Conservation (phyloP, 2,797 vertebrate genomes). For the Brotula barbata region DNA sequence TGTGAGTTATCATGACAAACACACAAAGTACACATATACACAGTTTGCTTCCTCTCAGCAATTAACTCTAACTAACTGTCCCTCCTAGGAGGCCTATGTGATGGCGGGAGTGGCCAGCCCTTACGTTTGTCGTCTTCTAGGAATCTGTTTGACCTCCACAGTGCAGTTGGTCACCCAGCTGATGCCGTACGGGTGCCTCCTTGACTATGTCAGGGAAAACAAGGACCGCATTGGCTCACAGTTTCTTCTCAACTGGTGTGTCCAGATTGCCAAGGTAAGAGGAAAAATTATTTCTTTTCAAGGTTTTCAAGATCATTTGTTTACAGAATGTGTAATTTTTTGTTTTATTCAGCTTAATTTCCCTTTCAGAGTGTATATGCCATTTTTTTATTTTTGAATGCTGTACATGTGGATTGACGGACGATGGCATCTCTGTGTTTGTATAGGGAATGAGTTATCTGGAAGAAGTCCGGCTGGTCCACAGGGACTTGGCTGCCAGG, state of each 20-base stretch:
- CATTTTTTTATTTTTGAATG: no score
- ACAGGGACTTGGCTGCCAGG: constrained; percentile 92
- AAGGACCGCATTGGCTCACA: constrained; percentile 92
- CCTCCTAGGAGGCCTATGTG: constrained; percentile 91
- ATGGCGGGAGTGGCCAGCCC: constrained; percentile 96
- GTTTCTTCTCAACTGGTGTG: constrained; percentile 97
- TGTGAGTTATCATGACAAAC: constrained; percentile 76
- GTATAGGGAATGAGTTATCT: constrained; percentile 94
- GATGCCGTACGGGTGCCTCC: constrained; percentile 98
- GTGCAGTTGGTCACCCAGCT: constrained; percentile 98
- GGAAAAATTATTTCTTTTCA: no score
- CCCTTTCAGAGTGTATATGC: no score
- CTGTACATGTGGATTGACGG: constrained; percentile 8
- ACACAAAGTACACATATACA: neutral
- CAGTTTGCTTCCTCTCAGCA: neutral
- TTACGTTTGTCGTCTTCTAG: constrained; percentile 92
- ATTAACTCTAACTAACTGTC: neutral
- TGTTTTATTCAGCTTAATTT: no score
- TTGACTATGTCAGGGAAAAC: constrained; percentile 97
- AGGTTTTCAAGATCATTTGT: no score
- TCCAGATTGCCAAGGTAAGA: constrained; percentile 99
- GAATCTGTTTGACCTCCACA: constrained; percentile 95
- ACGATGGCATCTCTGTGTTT: constrained; percentile 39
- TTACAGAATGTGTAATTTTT: no score
- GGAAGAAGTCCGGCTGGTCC: constrained; percentile 93